Base-by-base conservation (phyloP, 2,888 invertebrate species). In the Leptarthrus brevirostris region DNA sequence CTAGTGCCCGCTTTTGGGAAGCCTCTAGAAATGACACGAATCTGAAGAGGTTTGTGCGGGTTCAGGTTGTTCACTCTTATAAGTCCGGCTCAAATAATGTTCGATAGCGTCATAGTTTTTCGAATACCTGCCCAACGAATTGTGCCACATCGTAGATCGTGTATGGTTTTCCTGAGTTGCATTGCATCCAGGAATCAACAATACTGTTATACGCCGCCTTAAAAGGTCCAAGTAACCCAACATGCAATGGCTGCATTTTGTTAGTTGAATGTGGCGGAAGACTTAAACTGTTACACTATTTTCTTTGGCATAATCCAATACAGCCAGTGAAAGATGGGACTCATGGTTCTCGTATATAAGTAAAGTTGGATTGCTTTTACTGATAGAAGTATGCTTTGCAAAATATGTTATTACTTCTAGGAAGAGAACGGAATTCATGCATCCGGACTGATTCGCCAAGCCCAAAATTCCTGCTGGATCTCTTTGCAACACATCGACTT, bases 261-360 rank as follows among this genome's bases (percentile, higher is more conserved):
- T 83, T 81, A 44, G 80, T 81, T 70, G 81, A 83, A 78, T 86
- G 83, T 18, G 83, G 82, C 30, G 83, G 83, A 58, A 85, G 79
- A 82, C 82, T 18, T 85, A 74, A 77, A 84, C 77, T 20, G 81
- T 81, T 18, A 85, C 80, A 12, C 83, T 83, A 78, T 82, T 81
- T 40, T 80, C 80, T 79, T 58, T 81, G 81, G 74, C 72, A 20
- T 47, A 66, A 18, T 66, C 54, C 8, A 72, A 56, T 2, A 66
- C 54, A 2, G 20, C 34, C 40, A 72, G 2, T 18, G 18, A 18
- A 47, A 72, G 52, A 66, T 83, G 82, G n/a, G 78, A 78, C 70
- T 82, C 80, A 74, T 81, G 80, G 71, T 83, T 83, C 74, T 82
- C 82, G 47, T 77, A 77, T 18, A 83, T 79, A 18, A 82, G 75